Base-by-base conservation (phyloP, 1,140 invertebrate species). In the Lucilia cuprina region DNA sequence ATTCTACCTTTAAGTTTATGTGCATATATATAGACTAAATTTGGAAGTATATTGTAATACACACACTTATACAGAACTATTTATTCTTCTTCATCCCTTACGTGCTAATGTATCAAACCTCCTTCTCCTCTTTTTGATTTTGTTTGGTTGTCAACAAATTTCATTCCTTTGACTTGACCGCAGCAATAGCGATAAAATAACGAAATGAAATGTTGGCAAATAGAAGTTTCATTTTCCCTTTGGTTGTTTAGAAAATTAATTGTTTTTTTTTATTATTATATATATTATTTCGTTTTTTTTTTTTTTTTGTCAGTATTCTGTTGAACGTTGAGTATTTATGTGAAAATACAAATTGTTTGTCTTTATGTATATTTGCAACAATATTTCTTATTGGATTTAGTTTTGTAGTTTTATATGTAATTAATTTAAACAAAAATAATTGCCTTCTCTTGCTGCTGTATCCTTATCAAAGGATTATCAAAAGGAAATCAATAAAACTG, bases 401-500 rank as follows among this genome's bases (percentile, higher is more conserved):
- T 60, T 60, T 60, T n/a, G 14, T 25, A 25, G 5, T 70, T 7
- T 65, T 19, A 70, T 21, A 19, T 25, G n/a, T 70, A 70, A 70
- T 70, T 70, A 70, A 70, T 70, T 70, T 70, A 19, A 70, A 70
- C 21, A 70, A 70, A 25, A 70, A 70, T 70, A 70, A 19, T 25
- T 21, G 65, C 19, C 10, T 8, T 17, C 17, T 17, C 41, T 41
- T 41, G 5, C 10, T 41, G 14, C n/a, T 60, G 55, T 17, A 60
- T 60, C n/a, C 14, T 70, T 70, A 70, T 70, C n/a, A 70, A 70
- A 70, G n/a, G 19, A 70, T 70, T 21, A 21, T 19, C 12, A 17
- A 17, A 19, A 70, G 65, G 65, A 70, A 70, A 21, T 70, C 65
- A 70, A 70, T 70, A 70, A 70, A 21, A 70, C 19, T 21, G 17